Evolutionary conservation across 1,140 invertebrate species (phyloP).

Genomic region (Anastrepha ludens): DNA sequence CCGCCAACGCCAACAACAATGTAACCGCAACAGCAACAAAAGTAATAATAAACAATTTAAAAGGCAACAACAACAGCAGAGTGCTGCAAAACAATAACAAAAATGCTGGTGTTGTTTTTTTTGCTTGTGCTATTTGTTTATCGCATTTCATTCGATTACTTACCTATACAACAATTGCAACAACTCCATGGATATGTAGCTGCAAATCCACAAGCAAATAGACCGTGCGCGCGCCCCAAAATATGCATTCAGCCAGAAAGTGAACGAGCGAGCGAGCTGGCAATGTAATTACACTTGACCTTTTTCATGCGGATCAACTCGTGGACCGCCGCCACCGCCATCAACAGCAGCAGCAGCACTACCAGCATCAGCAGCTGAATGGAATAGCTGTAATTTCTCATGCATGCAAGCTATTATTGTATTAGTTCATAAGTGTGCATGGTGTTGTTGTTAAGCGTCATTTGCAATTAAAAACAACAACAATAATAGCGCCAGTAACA

Average conservation of each 20-base stretch:
- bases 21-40: background rate
- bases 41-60: background rate
- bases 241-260: background rate
- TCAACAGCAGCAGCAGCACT: background rate
- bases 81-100: no score
- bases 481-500: background rate
- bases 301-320: background rate
- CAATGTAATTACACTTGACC: conserved; percentile 42
- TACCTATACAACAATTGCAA: no score
- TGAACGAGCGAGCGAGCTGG: background rate
- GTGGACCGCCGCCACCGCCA: background rate
- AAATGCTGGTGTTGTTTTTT: no score
- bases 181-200: no score
- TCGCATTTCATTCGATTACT: no score
- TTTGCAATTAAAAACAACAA: background rate
- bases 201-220: no score
- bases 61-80: background rate
- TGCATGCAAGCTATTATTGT: background rate
- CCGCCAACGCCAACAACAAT: background rate
- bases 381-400: background rate
- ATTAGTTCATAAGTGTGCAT: background rate
- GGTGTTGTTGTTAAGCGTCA: background rate
- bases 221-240: background rate
- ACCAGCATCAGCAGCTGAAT: background rate
- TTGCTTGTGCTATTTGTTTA: no score